Conservation (phyloP, 2,888 invertebrate species). For the Myopa testacea region DNA sequence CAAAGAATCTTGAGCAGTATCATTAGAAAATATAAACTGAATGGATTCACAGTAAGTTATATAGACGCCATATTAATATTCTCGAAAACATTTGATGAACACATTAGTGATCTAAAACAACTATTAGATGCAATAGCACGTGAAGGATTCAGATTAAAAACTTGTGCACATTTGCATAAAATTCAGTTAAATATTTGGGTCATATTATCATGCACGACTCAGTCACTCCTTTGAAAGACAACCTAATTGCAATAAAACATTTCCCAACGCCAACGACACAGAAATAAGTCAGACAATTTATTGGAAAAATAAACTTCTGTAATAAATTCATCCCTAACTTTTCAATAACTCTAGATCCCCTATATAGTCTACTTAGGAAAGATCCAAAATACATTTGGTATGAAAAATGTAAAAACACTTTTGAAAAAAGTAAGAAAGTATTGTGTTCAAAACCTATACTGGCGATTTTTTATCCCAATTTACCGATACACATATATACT, state of each 20-base stretch:
- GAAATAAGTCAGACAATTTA: too few relatives aligned
- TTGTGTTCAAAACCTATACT: conserved; percentile 45
- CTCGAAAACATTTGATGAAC: conserved; percentile 44
- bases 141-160: conserved; percentile 47
- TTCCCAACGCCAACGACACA: too few relatives aligned
- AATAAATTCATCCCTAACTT: conserved; percentile 43
- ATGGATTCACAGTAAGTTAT: conserved; percentile 44
- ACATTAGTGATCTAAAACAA: conserved; percentile 40
- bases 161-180: conserved; percentile 42
- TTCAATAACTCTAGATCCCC: conserved; percentile 45
- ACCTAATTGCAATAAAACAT: conserved; percentile 44
- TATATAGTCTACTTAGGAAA: conserved; percentile 47
- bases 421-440: conserved; percentile 44
- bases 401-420: conserved; percentile 43
- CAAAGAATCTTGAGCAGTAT: conserved; percentile 48
- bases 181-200: conserved; percentile 46
- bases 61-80: conserved; percentile 36
- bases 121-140: conserved; percentile 45
- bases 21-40: conserved; percentile 46
- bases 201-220: conserved; percentile 47
- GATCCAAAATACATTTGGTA: conserved; percentile 43
- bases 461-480: conserved; percentile 46
- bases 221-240: conserved; percentile 41
- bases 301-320: too few relatives aligned
- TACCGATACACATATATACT: too few relatives aligned